These are phyloP conservation scores for Hippasteria phrygiana DNA, from an alignment of 53 echinoderm and acorn worm species.

Conservation along the genomic window DNA sequence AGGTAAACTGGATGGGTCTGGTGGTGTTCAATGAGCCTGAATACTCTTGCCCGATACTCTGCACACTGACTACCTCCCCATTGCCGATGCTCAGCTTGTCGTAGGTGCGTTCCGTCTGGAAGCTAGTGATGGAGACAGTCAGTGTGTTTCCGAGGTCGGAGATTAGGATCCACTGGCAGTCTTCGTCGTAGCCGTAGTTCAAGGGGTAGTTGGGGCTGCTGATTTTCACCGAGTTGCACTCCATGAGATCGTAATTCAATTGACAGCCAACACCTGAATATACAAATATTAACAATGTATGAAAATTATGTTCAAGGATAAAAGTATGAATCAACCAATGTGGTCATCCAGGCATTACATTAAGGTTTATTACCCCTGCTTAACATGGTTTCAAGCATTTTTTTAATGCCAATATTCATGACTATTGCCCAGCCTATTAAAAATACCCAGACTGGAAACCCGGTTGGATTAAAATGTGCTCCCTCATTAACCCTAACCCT, in stretches of 20 bases:
- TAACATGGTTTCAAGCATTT: no score
- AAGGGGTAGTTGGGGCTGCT: conserved; percentile 57
- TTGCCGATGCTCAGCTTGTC: conserved; percentile 34
- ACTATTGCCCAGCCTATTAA: no score
- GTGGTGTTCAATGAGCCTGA: background rate
- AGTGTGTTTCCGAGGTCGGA: conserved; percentile 35
- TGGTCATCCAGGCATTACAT: no score
- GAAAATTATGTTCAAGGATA: no score
- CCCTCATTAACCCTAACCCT: no score
- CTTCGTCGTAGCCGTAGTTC: conserved; percentile 9
- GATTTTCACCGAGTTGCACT: conserved; percentile 51
- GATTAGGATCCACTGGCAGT: conserved; percentile 61
- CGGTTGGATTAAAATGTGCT: no score
- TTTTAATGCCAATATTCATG: no score
- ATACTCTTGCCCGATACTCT: background rate
- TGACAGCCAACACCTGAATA: conserved; percentile 48
- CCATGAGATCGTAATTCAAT: conserved; percentile 43
- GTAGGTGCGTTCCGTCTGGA: conserved; percentile 14
- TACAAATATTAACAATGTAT: no score
- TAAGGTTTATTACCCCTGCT: no score
- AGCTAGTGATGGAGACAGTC: conserved; percentile 20
- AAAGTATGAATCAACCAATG: no score
- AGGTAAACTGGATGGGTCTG: conserved; percentile 3
- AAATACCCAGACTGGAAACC: no score
- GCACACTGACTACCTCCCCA: background rate